phyloP scores from a whole-genome alignment of 1,140 invertebrate genomes.

The Eueides isabella region DNA sequence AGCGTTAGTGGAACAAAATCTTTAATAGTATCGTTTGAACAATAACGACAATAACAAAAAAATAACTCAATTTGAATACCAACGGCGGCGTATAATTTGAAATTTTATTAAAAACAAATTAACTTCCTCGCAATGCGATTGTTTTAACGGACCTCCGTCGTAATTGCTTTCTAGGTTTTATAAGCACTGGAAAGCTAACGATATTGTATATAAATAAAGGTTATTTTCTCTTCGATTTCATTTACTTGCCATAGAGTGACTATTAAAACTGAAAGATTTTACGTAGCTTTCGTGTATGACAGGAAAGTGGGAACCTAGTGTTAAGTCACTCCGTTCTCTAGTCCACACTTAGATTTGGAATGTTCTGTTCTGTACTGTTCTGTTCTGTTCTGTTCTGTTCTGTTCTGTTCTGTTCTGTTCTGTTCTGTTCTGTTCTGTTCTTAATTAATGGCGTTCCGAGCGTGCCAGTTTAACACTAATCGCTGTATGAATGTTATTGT shows the following conservation, averaged over 20 bases:
- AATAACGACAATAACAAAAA: conserved; percentile 9
- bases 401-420: too few species aligned
- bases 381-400: too few species aligned
- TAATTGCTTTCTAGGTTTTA: conserved; percentile 13
- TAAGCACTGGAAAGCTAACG: conserved; percentile 1
- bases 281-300: too few species aligned
- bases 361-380: too few species aligned
- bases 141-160: conserved; percentile 11
- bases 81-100: conserved; percentile 23
- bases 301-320: neutral
- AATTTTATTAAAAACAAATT: conserved; percentile 31
- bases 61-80: neutral
- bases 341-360: too few species aligned
- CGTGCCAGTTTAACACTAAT: too few species aligned
- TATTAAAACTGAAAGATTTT: neutral
- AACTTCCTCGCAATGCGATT: conserved; percentile 15
- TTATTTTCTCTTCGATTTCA: neutral
- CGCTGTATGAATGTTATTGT: too few species aligned
- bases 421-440: too few species aligned
- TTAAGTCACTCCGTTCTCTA: neutral
- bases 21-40: neutral
- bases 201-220: neutral
- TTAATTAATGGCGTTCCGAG: too few species aligned
- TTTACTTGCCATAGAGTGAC: neutral
- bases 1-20: neutral